Base-by-base conservation (phyloP, 2,113 vertebrate genomes). In the Lota lota region DNA sequence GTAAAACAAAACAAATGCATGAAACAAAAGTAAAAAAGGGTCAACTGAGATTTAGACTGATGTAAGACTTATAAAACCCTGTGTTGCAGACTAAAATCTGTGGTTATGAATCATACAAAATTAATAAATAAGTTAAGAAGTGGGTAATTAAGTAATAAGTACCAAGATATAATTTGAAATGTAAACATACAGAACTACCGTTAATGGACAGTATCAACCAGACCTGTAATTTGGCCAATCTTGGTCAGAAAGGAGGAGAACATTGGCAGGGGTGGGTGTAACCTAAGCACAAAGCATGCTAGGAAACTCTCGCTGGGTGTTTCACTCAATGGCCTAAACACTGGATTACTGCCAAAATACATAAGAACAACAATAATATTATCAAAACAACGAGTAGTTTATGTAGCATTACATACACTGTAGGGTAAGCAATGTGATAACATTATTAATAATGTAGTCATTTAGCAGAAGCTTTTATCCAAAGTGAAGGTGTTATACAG, bases 201-300 rank as follows among this genome's bases (percentile, higher is more conserved):
- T 47, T 47, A 14, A 12, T 47, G 40, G 40, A 47, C 40, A 14
- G 40, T 47, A 47, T 47, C 40, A 47, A 6, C 16, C 57, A 16
- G 67, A 92, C 94, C 93, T 89, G 92, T 94, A 47, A 94, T 88
- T 16, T 76, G 81, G 60, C 88, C 75, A 71, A 95, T 84, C 40
- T 83, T 83, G 59, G 91, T 75, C 19, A 95, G 83, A 70, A 83
- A 90, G 40, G 75, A 83, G 18, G 1, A 71, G 65, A 82, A 81
- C 69, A 93, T 36, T 0, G 91, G 90, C 20, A 94, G 58, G 11
- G 92, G 84, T 0, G 91, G 88, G 22, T 91, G 80, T 74, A 95
- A 90, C 50, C 73, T 92, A 64, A 95, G 78, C 73, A 93, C 80
- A 78, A 95, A 96, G 70, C 76, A 86, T 66, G 93, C 94, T 5